These are phyloP conservation scores for Drosophila ficusphila DNA, from an alignment of 1,140 invertebrate genomes.

Conservation along the genomic window DNA sequence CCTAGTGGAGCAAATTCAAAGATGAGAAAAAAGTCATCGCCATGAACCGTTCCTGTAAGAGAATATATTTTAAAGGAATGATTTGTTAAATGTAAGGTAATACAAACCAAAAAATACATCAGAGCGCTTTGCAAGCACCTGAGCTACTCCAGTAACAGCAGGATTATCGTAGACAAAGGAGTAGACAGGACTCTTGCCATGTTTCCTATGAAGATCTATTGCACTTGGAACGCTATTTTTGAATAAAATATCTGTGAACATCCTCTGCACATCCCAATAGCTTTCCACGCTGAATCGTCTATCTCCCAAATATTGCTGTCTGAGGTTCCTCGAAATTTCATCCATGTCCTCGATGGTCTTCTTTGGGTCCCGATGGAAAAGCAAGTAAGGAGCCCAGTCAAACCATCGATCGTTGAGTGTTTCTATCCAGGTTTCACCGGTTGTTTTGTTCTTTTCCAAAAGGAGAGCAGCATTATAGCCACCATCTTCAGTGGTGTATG, in stretches of 20 bases:
- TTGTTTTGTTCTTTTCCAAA: constrained; percentile 7
- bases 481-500: constrained; percentile 85
- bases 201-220: constrained; percentile 37
- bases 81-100: no score
- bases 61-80: not conserved
- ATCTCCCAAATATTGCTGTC: constrained; percentile 41
- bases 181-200: constrained; percentile 42
- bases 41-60: constrained; percentile 46
- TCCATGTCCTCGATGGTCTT: constrained; percentile 22
- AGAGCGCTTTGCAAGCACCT: constrained; percentile 29
- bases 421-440: constrained; percentile 18
- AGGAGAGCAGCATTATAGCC: constrained; percentile 85
- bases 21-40: constrained; percentile 51
- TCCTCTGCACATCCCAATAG: constrained; percentile 44
- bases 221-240: constrained; percentile 42
- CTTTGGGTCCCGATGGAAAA: constrained; percentile 42
- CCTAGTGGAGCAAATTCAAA: constrained; percentile 4
- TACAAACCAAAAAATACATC: constrained; percentile 55
- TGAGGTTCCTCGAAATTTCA: constrained; percentile 32
- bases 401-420: constrained; percentile 53
- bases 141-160: constrained; percentile 18
- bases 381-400: constrained; percentile 50
- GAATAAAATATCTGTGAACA: constrained; percentile 64
- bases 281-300: constrained; percentile 44
- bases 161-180: constrained; percentile 64